A percentile compares a stretch with the other conserved stretches of the same genome.
Evolutionary conservation across 2,113 vertebrate species (phyloP).

Genomic region (Eulacestoma nigropectus): DNA sequence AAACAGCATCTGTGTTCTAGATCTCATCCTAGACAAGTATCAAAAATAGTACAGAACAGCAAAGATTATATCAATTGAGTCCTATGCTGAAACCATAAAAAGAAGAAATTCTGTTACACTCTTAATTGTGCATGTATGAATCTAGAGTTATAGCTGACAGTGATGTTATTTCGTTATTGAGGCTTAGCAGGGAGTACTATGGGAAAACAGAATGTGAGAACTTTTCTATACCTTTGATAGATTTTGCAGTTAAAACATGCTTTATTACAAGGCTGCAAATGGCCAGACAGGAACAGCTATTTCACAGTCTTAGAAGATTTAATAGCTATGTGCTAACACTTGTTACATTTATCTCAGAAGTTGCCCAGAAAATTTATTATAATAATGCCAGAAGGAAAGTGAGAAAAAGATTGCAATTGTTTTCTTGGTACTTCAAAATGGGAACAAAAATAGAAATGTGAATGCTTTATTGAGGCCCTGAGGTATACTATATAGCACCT

Average conservation of each 20-base stretch:
- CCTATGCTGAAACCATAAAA: neutral
- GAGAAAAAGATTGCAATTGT: neutral
- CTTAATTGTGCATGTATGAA: neutral
- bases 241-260: conserved; percentile 3
- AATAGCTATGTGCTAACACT: conserved; percentile 2
- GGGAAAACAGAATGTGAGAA: neutral
- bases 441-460: neutral
- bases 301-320: neutral
- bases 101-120: neutral
- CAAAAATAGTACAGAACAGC: neutral
- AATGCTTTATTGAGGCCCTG: neutral
- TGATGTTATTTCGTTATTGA: neutral
- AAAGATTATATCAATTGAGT: neutral
- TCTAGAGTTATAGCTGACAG: neutral
- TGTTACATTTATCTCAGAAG: conserved; percentile 15
- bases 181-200: neutral
- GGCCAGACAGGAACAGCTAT: neutral
- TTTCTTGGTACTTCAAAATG: neutral
- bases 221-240: neutral
- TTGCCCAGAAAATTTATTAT: neutral
- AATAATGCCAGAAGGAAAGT: neutral
- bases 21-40: neutral
- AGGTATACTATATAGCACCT: neutral
- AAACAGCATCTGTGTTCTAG: neutral
- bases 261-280: neutral